Evolutionary conservation across 2,113 vertebrate genomes (phyloP), one percentile per base, ranked within the genome.

Genomic region (Xiphophorus couchianus): DNA sequence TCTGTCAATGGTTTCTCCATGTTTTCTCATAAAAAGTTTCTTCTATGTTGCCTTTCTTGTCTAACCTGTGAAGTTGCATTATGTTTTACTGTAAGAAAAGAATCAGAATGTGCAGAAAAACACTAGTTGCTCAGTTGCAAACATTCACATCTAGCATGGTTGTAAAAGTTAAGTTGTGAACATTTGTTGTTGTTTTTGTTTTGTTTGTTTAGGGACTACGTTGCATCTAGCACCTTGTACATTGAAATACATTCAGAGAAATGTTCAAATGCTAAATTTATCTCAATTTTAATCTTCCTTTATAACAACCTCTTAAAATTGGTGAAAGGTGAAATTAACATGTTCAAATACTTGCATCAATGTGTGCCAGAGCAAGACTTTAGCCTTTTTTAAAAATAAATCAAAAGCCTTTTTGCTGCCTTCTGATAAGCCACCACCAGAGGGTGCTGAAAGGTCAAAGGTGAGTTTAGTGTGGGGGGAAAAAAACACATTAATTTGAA

Each of bases 1-100:
- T 30, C 31, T 12, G 11, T 61, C 12, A 0, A 1, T 42, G 63
- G 30, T 51, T 33, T 33, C 33, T 33, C 22, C 15, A 6, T 65
- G 22, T 81, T 29, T 65, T 69, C 68, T 22, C 44, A 76, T 80
- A 17, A 80, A 85, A 76, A 85, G 85, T 84, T 76, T 33, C 9
- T 28, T 74, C 54, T 11, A 22, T 80, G 69, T 74, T 10, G 87
- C 91, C 68, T 0, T 75, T 82, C 73, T 78, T 5, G 89, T 92
- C 69, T 0, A 76, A 88, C 93, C 89, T 86, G 92, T 84, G 81
- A 82, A 88, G 79, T 87, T 76, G 71, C 91, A 70, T 88, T 79
- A 71, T 62, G n/a, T 67, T 84, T 81, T 29, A 30, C 71, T 79
- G 78, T 80, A 13, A 48, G 54, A 58, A 66, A 37, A 22, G 66